phyloP scores from a whole-genome alignment of 1,140 invertebrate genomes.

The Babylonia areolata region DNA sequence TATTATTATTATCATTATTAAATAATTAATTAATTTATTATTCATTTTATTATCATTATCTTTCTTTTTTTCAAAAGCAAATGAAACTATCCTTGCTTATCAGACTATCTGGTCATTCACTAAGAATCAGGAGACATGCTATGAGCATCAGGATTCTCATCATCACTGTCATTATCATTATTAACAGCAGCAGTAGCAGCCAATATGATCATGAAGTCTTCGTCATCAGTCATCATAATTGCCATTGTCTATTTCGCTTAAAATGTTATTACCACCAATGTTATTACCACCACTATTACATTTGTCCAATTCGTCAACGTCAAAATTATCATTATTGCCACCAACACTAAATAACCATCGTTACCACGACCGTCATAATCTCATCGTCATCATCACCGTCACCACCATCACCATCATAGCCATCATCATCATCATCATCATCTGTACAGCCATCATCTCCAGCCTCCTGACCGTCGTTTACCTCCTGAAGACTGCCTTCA shows the following conservation, averaged over 20 bases:
- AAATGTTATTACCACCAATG: too few relatives aligned
- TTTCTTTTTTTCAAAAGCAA: too few relatives aligned
- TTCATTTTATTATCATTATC: too few relatives aligned
- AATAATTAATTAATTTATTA: too few relatives aligned
- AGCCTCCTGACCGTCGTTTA: background rate
- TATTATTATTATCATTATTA: too few relatives aligned
- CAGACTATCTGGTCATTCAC: too few relatives aligned
- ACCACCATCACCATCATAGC: background rate
- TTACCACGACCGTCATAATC: background rate
- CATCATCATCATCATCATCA: slow-evolving; percentile 5
- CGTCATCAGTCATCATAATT: background rate
- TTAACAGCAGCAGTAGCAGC: too few relatives aligned
- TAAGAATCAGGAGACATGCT: background rate
- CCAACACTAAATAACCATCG: background rate
- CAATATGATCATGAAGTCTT: too few relatives aligned
- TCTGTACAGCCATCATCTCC: background rate
- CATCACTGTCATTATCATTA: background rate
- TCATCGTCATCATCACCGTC: slow-evolving; percentile 4
- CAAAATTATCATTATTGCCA: too few relatives aligned
- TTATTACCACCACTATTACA: too few relatives aligned
- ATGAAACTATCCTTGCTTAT: too few relatives aligned
- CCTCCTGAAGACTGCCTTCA: slow-evolving; percentile 39
- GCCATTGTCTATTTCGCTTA: background rate
- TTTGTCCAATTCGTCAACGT: too few relatives aligned
- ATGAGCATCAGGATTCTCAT: background rate